Evolutionary conservation across 2,113 vertebrate species (phyloP).

Genomic region (Cyprinodon tularosa): DNA sequence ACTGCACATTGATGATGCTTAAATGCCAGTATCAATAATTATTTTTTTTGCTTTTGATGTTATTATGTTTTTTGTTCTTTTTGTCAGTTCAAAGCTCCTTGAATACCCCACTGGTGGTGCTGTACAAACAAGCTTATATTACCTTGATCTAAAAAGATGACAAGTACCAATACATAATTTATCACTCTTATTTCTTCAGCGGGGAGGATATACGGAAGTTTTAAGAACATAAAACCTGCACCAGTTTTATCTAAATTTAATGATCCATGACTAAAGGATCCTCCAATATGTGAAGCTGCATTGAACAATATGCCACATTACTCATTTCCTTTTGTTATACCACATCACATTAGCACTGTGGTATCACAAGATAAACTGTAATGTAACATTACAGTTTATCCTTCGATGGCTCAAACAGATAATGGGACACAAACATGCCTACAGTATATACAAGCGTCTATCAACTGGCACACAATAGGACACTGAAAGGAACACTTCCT

Average conservation of each 20-base stretch:
- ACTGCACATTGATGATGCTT: not conserved
- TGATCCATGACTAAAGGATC: constrained; percentile 22
- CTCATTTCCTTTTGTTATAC: not conserved
- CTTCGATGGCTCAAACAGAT: constrained; percentile 53
- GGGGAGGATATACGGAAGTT: not conserved
- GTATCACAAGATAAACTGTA: not conserved
- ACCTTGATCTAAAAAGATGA: not conserved
- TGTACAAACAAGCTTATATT: not conserved
- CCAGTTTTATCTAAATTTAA: constrained; percentile 10
- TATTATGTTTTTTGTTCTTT: not conserved
- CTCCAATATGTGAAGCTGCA: constrained; percentile 5
- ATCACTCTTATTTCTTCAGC: not conserved
- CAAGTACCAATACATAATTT: not conserved
- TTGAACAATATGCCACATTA: constrained; percentile 13
- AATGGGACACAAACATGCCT: constrained; percentile 63
- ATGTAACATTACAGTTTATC: constrained; percentile 11
- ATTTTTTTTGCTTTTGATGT: not conserved
- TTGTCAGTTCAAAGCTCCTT: not conserved
- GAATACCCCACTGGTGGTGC: too few relatives aligned
- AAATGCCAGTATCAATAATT: not conserved
- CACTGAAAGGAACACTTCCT: constrained; percentile 66
- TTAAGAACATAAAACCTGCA: not conserved
- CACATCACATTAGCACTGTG: not conserved
- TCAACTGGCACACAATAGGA: constrained; percentile 66
- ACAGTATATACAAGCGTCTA: constrained; percentile 43